phyloP scores from a whole-genome alignment of 2,888 invertebrate species.

The Platerodrilus igneus region DNA sequence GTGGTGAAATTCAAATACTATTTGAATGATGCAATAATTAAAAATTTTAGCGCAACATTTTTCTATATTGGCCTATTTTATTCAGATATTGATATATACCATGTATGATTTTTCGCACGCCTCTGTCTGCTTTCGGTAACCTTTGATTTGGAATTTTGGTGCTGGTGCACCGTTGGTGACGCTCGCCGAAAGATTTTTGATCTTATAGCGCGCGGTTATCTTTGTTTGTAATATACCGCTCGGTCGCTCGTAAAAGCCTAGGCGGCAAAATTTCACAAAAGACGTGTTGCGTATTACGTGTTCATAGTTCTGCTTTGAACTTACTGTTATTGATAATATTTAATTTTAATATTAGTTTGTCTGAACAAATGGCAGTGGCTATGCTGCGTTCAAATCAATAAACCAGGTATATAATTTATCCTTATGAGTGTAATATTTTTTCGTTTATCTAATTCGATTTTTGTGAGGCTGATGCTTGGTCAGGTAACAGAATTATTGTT shows the following conservation, averaged over 20 bases:
- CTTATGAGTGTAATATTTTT: too few species aligned
- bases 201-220: slow-evolving; percentile 7
- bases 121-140: slow-evolving; percentile 4
- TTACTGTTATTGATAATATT: slow-evolving; percentile 7
- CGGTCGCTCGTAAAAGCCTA: slow-evolving; percentile 5
- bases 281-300: slow-evolving; percentile 4
- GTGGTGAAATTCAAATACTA: slow-evolving; percentile 16
- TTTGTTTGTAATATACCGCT: slow-evolving; percentile 7
- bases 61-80: too few species aligned
- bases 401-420: slow-evolving; percentile 8
- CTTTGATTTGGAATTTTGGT: slow-evolving; percentile 9
- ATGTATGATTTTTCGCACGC: slow-evolving; percentile 1
- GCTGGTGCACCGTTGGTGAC: slow-evolving; percentile 8
- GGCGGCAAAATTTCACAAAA: slow-evolving; percentile 5
- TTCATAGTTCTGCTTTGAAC: slow-evolving; percentile 7
- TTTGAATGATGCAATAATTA: slow-evolving; percentile 19
- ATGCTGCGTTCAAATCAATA: slow-evolving; percentile 8
- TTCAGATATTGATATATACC: slow-evolving; percentile 6
- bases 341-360: slow-evolving; percentile 8
- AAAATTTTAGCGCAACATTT: slow-evolving; percentile 7
- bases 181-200: slow-evolving; percentile 8
- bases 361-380: slow-evolving; percentile 2
- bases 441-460: too few species aligned
- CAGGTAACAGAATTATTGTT: too few species aligned
- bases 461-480: too few species aligned